Base-by-base conservation (phyloP, 2,797 vertebrate species). In the Sebastolobus altivelis region DNA sequence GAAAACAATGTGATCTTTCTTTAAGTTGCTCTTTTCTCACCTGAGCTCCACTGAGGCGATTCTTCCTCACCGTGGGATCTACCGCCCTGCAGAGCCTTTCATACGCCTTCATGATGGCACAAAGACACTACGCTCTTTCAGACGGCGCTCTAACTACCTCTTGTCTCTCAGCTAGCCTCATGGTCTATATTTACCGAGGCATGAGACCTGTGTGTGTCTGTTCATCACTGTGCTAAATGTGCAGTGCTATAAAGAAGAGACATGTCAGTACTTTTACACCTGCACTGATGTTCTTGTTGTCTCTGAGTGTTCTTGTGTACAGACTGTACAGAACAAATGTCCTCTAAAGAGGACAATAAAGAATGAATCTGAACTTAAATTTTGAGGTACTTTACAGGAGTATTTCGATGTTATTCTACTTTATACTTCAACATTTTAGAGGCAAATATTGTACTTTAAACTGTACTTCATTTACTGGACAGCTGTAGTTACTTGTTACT, bases 151-250 rank as follows among this genome's bases (percentile, higher is more conserved):
- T 65, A 46, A 75, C 74, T 68, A 69, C 31, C 27, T 85, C 75
- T 27, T n/a, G 61, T 86, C 58, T 79, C 20, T 46, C 18, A 12
- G 74, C 58, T 56, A 5, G 46, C 12, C 58, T 54, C 79, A 60
- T 4, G 20, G 6, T 73, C 81, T 91, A 92, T 87, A 89, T 92
- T 89, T 91, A 90, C 13, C 81, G 2, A 56, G 68, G 3, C 25
- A 69, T 73, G 29, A 70, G 59, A 66, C 54, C 46, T 73, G 33
- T 10, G 20, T 70, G 65, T 33, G 63, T 85, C 43, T 70, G 70
- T 25, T 84, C 58, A 78, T 82, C 77, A 33, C n/a, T 22, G 16
- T 25, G 68, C 54, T 78, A 58, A 81, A 82, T 20, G 13, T n/a
- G 58, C 13, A 33, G 13, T 3, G 10, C 20, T 65, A 11, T 6